phyloP scores from a whole-genome alignment of 2,888 invertebrate species.

The Metellina segmentata region DNA sequence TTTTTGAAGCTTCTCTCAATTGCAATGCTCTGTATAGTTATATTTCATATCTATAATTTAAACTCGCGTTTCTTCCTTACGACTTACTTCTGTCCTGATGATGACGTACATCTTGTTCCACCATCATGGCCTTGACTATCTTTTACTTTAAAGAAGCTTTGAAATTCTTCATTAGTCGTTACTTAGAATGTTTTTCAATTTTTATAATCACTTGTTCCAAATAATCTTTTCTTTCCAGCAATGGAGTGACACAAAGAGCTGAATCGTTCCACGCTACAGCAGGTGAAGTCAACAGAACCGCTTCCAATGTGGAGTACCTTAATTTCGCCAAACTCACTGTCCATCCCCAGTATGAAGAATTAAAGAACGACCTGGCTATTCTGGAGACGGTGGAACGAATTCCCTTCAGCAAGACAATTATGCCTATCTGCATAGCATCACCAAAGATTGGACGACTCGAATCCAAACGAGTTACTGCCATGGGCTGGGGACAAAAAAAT shows the following conservation, averaged over 20 bases:
- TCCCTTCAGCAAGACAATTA: slow-evolving; percentile 4
- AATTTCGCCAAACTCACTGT: neutral
- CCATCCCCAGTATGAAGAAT: slow-evolving; percentile 20
- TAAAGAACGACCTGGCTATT: slow-evolving; percentile 50
- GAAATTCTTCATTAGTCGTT: neutral
- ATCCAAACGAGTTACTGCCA: neutral
- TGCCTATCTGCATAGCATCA: slow-evolving; percentile 35
- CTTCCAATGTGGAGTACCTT: neutral
- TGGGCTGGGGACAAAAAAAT: slow-evolving; percentile 48
- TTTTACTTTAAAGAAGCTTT: neutral
- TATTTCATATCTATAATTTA: too few species aligned
- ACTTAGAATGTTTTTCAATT: neutral
- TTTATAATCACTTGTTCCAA: neutral
- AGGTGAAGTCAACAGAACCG: slow-evolving; percentile 21
- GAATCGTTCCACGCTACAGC: slow-evolving; percentile 13
- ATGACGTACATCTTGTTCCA: neutral
- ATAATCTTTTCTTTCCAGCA: neutral
- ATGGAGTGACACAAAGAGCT: neutral
- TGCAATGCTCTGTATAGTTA: too few species aligned
- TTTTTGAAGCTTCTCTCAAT: too few species aligned
- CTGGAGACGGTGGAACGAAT: slow-evolving; percentile 27
- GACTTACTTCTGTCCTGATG: neutral
- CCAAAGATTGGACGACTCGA: neutral
- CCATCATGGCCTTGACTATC: neutral
- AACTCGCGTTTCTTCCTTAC: neutral